Evolutionary conservation across 2,113 vertebrate species (phyloP).

Genomic region (Parus major): DNA sequence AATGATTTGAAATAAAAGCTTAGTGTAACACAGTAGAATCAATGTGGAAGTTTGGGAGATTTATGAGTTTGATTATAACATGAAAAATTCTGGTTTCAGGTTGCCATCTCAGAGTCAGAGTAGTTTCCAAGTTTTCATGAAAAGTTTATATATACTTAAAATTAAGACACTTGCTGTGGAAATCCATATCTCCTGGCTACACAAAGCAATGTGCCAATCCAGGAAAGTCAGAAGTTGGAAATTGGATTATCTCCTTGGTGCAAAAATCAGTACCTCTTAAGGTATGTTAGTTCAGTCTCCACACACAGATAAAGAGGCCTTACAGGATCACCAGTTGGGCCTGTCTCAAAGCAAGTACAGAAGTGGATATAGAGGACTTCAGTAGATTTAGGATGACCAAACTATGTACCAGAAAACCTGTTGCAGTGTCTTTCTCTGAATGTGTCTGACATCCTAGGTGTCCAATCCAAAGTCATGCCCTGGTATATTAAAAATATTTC

Average conservation of each 20-base stretch:
- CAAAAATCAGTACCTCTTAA: not conserved
- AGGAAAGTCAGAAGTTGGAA: not conserved
- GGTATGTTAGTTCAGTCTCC: not conserved
- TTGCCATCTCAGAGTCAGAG: not conserved
- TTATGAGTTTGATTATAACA: not conserved
- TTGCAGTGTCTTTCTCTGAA: not conserved
- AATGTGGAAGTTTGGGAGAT: not conserved
- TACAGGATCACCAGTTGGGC: not conserved
- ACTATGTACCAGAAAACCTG: not conserved
- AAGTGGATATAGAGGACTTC: not conserved
- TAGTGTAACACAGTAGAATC: not conserved
- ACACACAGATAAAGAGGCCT: not conserved
- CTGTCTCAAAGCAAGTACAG: not conserved
- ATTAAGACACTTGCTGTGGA: not conserved
- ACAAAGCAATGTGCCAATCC: not conserved
- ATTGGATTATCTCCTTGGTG: not conserved
- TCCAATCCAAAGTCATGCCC: not conserved
- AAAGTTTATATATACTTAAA: not conserved
- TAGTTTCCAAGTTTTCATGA: not conserved
- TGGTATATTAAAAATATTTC: not conserved
- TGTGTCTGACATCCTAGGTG: not conserved
- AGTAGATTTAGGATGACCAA: not conserved
- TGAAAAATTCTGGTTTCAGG: not conserved
- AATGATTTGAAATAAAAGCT: conserved; percentile 8
- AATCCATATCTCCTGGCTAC: not conserved